A percentile compares a stretch with the other conserved stretches of the same genome.
Conservation (phyloP, 2,113 vertebrate species). For the Rhodinocichla rosea region DNA sequence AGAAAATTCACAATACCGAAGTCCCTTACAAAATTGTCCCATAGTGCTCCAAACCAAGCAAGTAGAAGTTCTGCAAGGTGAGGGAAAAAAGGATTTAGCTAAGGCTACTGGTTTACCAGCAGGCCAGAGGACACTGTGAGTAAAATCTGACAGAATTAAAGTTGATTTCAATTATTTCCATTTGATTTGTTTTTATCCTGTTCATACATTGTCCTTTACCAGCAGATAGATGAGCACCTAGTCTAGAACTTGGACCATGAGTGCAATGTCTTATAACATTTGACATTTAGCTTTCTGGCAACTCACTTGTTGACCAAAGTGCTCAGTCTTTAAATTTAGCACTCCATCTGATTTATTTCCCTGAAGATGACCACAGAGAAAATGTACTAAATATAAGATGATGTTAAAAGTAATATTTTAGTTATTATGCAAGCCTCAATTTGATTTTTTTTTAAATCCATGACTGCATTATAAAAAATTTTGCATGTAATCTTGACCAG, state of each 20-base stretch:
- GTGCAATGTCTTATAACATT: rapidly evolving
- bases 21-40: not conserved
- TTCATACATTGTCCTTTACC: not conserved
- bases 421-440: not conserved
- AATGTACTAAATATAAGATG: not conserved
- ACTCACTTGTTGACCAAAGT: not conserved
- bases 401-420: not conserved
- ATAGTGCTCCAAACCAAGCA: not conserved
- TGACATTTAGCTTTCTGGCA: not conserved
- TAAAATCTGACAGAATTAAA: not conserved
- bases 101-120: not conserved
- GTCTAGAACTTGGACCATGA: not conserved
- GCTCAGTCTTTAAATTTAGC: not conserved
- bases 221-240: not conserved
- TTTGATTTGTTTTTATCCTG: not conserved
- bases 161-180: not conserved
- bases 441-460: not conserved
- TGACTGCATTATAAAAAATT: not conserved
- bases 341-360: not conserved
- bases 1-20: not conserved
- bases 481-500: not conserved
- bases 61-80: not conserved
- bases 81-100: not conserved
- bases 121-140: not conserved
- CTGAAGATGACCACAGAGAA: not conserved